These are phyloP conservation scores for Folsomia manolachei DNA, from an alignment of 2,888 invertebrate species.

Conservation along the genomic window DNA sequence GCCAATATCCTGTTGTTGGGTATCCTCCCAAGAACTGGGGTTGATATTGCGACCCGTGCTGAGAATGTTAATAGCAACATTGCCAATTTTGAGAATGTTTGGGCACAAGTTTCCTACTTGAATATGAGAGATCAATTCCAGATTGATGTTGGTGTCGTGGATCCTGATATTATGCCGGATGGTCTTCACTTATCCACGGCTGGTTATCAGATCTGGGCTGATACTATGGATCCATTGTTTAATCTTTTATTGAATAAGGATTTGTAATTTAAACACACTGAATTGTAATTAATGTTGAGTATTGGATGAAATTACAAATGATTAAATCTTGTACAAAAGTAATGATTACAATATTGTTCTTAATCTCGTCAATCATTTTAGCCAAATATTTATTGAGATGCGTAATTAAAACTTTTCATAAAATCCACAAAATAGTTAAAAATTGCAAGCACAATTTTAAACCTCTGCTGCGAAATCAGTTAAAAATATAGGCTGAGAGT, in stretches of 20 bases:
- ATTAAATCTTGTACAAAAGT: no score
- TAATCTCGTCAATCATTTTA: no score
- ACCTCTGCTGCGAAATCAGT: no score
- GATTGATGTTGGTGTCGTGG: slow-evolving; percentile 20
- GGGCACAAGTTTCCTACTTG: slow-evolving; percentile 19
- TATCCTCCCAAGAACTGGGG: slow-evolving; percentile 27
- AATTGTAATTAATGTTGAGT: no score
- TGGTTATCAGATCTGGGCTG: slow-evolving; percentile 31
- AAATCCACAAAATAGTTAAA: no score
- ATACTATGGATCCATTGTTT: slow-evolving; percentile 31
- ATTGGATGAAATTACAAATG: no score
- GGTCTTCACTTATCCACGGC: slow-evolving; percentile 16
- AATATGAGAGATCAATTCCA: slow-evolving; percentile 31
- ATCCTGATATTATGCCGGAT: slow-evolving; percentile 15
- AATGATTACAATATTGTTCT: no score
- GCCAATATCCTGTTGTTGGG: slow-evolving; percentile 30
- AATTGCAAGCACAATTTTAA: no score
- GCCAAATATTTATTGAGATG: no score
- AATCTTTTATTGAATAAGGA: slow-evolving; percentile 14
- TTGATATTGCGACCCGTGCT: slow-evolving; percentile 22
- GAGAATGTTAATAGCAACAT: slow-evolving; percentile 25
- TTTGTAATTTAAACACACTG: no score
- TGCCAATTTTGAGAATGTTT: slow-evolving; percentile 13
- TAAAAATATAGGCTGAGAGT: no score
- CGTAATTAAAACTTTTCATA: no score